Evolutionary conservation across 2,797 vertebrate species (phyloP), one percentile per base, ranked within the genome.

Genomic region (Prunella strophiata): DNA sequence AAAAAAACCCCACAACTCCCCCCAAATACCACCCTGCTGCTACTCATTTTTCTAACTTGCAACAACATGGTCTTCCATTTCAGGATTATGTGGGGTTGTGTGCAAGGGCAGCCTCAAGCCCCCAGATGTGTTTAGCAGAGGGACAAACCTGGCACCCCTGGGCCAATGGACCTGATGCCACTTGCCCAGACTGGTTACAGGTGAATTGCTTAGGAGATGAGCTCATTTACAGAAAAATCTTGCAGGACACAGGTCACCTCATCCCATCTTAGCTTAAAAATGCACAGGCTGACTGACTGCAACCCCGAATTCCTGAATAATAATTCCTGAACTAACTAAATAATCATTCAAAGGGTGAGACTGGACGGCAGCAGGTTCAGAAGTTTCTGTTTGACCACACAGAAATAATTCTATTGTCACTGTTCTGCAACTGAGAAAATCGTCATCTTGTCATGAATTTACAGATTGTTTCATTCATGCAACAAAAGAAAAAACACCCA

Each of bases 91-190:
- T 32, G 45, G 9, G 30, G 7, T 12, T 81, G 25, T 16, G 25
- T 20, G 27, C 11, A 58, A n/a, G 16, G 10, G 57, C 2, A 6
- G 27, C 45, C 57, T 58, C 0, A 0, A 27, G 10, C 3, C 11
- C 43, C 32, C 7, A 34, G 2, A 0, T 20, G 2, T 42, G 34
- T 45, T 61, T 15, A 75, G 38, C 50, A 85, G 42, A 51, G 40
- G 34, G 32, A 61, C 26, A 30, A 51, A 32, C 9, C 45, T 13
- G 36, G n/a, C 55, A 38, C 4, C 12, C 29, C 32, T 29, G 6
- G 15, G 8, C 34, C 1, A 0, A 16, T 51, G 73, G 42, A 25
- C 22, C 36, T 61, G 42, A 19, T 1, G 7, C 8, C 34, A 4
- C 47, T 68, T 68, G 76, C 54, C 80, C 40, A 13, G 23, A 45